These are phyloP conservation scores for Pardalotus punctatus DNA, from an alignment of 2,113 vertebrate genomes.

Conservation along the genomic window DNA sequence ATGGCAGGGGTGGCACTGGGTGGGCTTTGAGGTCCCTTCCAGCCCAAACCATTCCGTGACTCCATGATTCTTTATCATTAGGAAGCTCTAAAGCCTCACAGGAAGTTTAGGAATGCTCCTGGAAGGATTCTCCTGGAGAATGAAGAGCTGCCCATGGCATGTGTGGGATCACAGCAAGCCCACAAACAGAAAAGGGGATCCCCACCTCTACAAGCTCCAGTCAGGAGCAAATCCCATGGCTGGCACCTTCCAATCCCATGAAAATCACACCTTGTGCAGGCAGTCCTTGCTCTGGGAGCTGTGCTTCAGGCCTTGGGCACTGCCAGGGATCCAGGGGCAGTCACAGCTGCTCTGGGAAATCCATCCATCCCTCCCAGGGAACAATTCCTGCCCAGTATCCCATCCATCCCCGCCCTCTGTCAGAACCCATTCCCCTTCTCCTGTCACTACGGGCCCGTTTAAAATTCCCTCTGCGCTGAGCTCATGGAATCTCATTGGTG, in stretches of 20 bases:
- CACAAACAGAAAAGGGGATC: background rate
- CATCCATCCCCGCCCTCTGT: background rate
- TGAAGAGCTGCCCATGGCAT: background rate
- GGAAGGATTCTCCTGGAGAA: background rate
- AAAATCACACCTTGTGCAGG: background rate
- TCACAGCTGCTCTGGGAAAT: background rate
- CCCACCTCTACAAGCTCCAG: background rate
- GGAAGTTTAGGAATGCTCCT: background rate
- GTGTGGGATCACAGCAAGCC: rapidly evolving
- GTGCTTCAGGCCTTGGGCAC: background rate
- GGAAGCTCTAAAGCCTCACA: background rate
- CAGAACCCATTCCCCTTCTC: background rate
- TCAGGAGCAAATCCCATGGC: rapidly evolving
- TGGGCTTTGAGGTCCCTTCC: rapidly evolving
- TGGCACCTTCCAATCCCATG: background rate
- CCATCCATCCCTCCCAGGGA: background rate
- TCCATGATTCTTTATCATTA: background rate
- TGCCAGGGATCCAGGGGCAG: background rate
- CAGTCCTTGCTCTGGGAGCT: background rate
- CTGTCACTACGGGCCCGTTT: background rate
- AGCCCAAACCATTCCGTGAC: background rate
- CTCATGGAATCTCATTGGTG: background rate
- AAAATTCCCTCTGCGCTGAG: background rate
- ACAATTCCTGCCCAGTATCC: background rate
- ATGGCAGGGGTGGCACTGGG: background rate